Conservation (phyloP, 2,113 vertebrate species). For the Lepidothrix coronata region DNA sequence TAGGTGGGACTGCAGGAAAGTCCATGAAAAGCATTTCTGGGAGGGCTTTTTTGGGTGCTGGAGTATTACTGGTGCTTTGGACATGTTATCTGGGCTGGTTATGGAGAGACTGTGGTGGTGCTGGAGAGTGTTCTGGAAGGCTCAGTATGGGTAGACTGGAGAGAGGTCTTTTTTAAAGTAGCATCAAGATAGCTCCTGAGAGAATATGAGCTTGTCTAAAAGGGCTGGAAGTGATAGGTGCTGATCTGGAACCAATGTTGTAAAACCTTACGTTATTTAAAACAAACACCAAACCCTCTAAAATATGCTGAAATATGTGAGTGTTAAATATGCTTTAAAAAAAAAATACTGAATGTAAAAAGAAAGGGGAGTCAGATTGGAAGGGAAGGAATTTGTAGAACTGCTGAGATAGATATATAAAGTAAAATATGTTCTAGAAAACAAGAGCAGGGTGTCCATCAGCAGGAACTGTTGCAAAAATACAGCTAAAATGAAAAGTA, state of each 20-base stretch:
- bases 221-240: background rate
- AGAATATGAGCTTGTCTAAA: background rate
- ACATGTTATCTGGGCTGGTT: accelerated
- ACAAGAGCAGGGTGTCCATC: background rate
- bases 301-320: background rate
- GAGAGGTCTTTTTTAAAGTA: background rate
- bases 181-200: background rate
- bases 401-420: background rate
- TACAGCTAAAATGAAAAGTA: background rate
- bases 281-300: background rate
- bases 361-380: background rate
- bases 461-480: background rate
- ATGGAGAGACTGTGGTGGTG: background rate
- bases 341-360: background rate
- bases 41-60: background rate
- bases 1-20: background rate
- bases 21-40: background rate
- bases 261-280: background rate
- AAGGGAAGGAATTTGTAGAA: background rate
- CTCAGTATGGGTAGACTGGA: background rate
- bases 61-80: background rate
- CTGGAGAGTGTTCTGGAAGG: background rate
- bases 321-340: background rate
- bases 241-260: background rate
- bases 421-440: background rate